phyloP scores from a whole-genome alignment of 2,888 invertebrate genomes.

The Sesia bembeciformis region DNA sequence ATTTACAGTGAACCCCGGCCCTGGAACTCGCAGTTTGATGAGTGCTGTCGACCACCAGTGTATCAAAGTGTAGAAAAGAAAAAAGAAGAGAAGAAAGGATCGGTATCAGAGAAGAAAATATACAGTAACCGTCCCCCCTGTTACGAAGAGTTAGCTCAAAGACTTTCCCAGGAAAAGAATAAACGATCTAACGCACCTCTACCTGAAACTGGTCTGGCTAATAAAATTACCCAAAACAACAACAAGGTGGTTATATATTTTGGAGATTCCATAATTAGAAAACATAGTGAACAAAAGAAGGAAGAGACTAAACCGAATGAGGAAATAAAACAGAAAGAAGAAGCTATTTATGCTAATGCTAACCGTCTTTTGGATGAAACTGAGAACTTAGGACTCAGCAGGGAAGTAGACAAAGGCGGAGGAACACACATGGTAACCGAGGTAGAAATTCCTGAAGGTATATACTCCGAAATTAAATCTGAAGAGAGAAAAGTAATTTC shows the following conservation, averaged over 20 bases:
- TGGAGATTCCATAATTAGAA: slow-evolving; percentile 77
- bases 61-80: slow-evolving; percentile 65
- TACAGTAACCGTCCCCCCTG: slow-evolving; percentile 61
- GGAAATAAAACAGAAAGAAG: slow-evolving; percentile 36
- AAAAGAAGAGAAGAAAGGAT: slow-evolving; percentile 35
- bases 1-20: slow-evolving; percentile 60
- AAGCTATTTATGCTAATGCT: slow-evolving; percentile 63
- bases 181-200: slow-evolving; percentile 50
- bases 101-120: slow-evolving; percentile 44
- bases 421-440: slow-evolving; percentile 50
- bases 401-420: slow-evolving; percentile 47
- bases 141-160: slow-evolving; percentile 60
- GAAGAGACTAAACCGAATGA: slow-evolving; percentile 42
- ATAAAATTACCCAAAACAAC: slow-evolving; percentile 64
- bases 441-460: slow-evolving; percentile 54
- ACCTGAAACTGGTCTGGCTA: slow-evolving; percentile 43
- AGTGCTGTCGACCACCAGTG: slow-evolving; percentile 58
- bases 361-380: slow-evolving; percentile 52
- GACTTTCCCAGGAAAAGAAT: slow-evolving; percentile 61
- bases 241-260: slow-evolving; percentile 85
- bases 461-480: slow-evolving; percentile 56
- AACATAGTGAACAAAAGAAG: slow-evolving; percentile 60
- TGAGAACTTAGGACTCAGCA: slow-evolving; percentile 38
- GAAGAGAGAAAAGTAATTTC: slow-evolving; percentile 29
- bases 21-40: slow-evolving; percentile 50